Evolutionary conservation across 2,888 invertebrate species (phyloP).

Genomic region (Entomobrya proxima): DNA sequence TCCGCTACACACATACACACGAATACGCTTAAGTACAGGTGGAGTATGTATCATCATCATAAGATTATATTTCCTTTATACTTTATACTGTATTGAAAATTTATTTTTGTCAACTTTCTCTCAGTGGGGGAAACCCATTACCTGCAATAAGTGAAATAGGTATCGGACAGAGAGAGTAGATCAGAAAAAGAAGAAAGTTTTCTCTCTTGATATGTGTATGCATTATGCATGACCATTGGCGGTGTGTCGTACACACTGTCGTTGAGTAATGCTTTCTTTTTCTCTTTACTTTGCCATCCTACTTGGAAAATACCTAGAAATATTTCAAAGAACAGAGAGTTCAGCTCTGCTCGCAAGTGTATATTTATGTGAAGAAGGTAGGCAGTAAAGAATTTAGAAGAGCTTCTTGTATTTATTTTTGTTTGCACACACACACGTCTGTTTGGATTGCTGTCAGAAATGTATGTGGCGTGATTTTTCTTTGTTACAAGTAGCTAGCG

Average conservation of each 20-base stretch:
- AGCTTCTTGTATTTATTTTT: slow-evolving; percentile 18
- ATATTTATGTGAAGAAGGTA: too few species aligned
- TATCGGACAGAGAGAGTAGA: not conserved
- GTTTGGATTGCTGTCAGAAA: slow-evolving; percentile 50
- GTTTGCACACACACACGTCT: slow-evolving; percentile 38
- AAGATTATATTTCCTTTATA: too few species aligned
- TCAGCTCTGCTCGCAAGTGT: too few species aligned
- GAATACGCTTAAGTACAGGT: not conserved
- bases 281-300: not conserved
- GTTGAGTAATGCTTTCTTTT: slow-evolving; percentile 33
- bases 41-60: not conserved
- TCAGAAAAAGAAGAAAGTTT: not conserved
- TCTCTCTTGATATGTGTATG: slow-evolving; percentile 20
- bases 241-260: slow-evolving; percentile 21
- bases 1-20: not conserved
- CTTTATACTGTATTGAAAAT: not conserved
- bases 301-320: too few species aligned
- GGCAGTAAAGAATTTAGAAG: not conserved
- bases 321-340: not conserved
- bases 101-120: not conserved
- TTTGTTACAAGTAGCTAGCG: slow-evolving; percentile 33
- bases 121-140: slow-evolving; percentile 13
- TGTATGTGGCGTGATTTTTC: slow-evolving; percentile 43
- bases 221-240: slow-evolving; percentile 54
- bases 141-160: slow-evolving; percentile 9